Evolutionary conservation across 2,113 vertebrate genomes (phyloP), one percentile per base, ranked within the genome.

Genomic region (Dendrocopos noguchii): DNA sequence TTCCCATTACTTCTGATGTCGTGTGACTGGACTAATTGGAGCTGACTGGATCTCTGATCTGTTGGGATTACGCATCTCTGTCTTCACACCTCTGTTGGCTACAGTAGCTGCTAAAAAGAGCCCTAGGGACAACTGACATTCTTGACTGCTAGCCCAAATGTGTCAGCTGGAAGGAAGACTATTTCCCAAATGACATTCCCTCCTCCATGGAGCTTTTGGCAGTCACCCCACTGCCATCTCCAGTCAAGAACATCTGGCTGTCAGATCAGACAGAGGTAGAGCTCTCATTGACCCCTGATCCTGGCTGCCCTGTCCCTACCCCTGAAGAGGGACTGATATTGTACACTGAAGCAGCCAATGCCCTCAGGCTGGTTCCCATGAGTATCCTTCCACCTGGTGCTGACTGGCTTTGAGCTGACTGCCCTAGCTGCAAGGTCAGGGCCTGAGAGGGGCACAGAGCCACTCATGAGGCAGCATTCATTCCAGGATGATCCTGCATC

Each of bases 51-150:
- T 94, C 72, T 90, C 94, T 92, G 73, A 88, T 90, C 91, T 92
- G 78, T 80, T 83, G 57, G 89, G 28, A 44, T 28, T 56, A 31
- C 57, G 74, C 68, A 72, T 61, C 57, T 90, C 53, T 90, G 33
- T 83, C 88, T 94, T 96, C 82, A 93, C 93, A 95, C 87, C 64
- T 94, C 95, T 80, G 47, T 80, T 95, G 89, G 91, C 82, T 61
- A 61, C 72, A 83, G 84, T 80, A 87, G 82, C 79, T 78, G 33
- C 57, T 92, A 68, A 68, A 83, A 94, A 39, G 84, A 88, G 73
- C 95, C 65, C 73, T 65, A 61, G 87, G 60, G 75, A 94, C 28
- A 25, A 18, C 24, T 21, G 80, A 81, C 70, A 88, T 84, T 96
- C 65, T 93, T 92, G 93, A 94, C 60, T 90, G 75, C 79, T 57